phyloP scores from a whole-genome alignment of 2,113 vertebrate species.

The Callipepla squamata region DNA sequence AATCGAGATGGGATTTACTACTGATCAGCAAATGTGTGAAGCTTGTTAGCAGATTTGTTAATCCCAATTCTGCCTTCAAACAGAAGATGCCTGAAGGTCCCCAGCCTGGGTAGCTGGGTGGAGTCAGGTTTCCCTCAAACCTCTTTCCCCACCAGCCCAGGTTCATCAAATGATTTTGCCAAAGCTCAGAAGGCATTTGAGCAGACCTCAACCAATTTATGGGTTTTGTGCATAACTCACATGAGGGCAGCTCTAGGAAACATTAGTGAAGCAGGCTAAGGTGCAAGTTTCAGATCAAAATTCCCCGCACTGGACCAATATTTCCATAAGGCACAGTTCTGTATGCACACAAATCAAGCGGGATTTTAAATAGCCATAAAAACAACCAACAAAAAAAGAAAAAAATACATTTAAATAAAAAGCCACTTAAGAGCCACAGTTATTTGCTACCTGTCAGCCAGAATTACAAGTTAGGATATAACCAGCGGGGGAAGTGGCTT shows the following conservation, averaged over 20 bases:
- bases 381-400: neutral
- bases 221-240: conserved; percentile 2
- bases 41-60: conserved; percentile 20
- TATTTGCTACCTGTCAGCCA: conserved; percentile 50
- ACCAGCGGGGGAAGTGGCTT: conserved; percentile 48
- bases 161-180: conserved; percentile 54
- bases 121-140: conserved; percentile 26
- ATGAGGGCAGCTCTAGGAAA: neutral
- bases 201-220: neutral
- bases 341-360: accelerated
- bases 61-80: conserved; percentile 3
- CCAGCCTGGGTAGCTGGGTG: neutral
- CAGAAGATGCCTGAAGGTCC: neutral
- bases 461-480: conserved; percentile 38
- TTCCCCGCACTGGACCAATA: neutral
- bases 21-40: neutral
- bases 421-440: neutral
- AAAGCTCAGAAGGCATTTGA: conserved; percentile 33
- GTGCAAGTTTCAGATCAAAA: neutral
- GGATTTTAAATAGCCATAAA: neutral
- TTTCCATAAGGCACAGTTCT: neutral
- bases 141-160: neutral
- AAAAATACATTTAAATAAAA: neutral
- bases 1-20: neutral
- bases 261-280: neutral